phyloP scores from a whole-genome alignment of 2,888 invertebrate genomes.

The Cecidostiba fungosa region DNA sequence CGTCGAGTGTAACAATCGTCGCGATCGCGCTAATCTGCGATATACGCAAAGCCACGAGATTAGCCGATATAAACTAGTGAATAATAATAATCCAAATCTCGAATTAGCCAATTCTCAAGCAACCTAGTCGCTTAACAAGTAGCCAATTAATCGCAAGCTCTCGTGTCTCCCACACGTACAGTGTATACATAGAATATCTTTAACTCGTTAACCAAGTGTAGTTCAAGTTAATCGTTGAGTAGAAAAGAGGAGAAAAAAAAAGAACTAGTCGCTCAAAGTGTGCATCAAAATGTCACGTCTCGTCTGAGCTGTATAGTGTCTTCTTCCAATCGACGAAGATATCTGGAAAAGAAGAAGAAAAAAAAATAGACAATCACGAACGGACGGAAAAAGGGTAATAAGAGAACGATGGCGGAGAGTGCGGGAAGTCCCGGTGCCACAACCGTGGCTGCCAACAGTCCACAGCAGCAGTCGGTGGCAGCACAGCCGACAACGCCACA shows the following conservation, averaged over 20 bases:
- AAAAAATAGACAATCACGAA: not conserved
- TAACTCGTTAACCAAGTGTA: slow-evolving; percentile 19
- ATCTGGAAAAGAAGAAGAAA: not conserved
- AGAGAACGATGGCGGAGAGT: slow-evolving; percentile 75
- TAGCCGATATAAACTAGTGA: slow-evolving; percentile 62
- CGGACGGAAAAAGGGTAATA: slow-evolving; percentile 7
- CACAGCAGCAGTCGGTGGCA: slow-evolving; percentile 71
- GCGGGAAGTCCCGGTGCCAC: slow-evolving; percentile 75
- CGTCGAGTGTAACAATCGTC: not conserved
- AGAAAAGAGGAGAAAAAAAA: not conserved
- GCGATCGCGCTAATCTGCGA: slow-evolving; percentile 26
- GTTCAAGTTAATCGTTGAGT: not conserved
- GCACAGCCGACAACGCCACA: slow-evolving; percentile 67
- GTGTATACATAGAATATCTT: not conserved
- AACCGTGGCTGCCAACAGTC: slow-evolving; percentile 74
- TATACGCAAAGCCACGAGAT: slow-evolving; percentile 65
- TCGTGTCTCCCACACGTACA: not conserved
- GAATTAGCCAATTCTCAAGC: slow-evolving; percentile 14
- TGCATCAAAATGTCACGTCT: not conserved
- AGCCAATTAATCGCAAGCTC: not conserved
- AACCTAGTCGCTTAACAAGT: not conserved
- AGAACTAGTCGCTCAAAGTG: not conserved
- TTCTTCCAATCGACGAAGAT: not conserved
- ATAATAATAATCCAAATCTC: not conserved
- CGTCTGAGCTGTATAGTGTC: not conserved